Base-by-base conservation (phyloP, 2,797 vertebrate genomes). In the Siniperca undulata region DNA sequence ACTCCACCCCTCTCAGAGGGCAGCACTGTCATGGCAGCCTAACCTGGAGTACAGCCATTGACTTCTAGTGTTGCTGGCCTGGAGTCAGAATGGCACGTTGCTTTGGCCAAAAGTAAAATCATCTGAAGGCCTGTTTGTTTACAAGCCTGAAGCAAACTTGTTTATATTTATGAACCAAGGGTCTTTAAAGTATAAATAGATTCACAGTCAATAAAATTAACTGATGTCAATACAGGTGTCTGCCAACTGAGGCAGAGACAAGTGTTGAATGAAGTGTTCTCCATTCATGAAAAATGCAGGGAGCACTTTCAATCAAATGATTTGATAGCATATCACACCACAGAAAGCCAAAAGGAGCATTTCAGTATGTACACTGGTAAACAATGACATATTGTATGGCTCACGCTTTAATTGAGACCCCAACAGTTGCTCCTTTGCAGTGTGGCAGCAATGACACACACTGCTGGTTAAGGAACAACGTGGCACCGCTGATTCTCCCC, bases 401-500 rank as follows among this genome's bases (percentile, higher is more conserved):
- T 60, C 36, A 44, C 16, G 53, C 30, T 75, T 83, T 72, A 76
- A 80, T 53, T 74, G 66, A 82, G 38, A 69, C 24, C 17, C 3
- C 36, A 44, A 67, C 79, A 79, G 73, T 88, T 89, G 87, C 40
- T 78, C 48, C 66, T 84, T 84, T 87, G 84, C 78, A 34, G 78
- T 30, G 30, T 44, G 53, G 69, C 65, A 78, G 83, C 72, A 76
- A 69, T 81, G 83, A 90, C 77, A 88, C 60, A 76, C 77, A 20
- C 42, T 27, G 75, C 85, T 85, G 70, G 83, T 86, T 77, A 60
- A 86, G 83, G 64, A 86, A 59, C 65, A 88, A 74, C 14, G 5
- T 70, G 82, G 73, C 82, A 66, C 58, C 0, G 22, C 64, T 77
- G 87, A 90, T 90, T 88, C 89, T 81, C 77, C 69, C 77, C 40